Evolutionary conservation across 2,797 vertebrate species (phyloP), one percentile per base, ranked within the genome.

Genomic region (Mormyrops attenuatus): DNA sequence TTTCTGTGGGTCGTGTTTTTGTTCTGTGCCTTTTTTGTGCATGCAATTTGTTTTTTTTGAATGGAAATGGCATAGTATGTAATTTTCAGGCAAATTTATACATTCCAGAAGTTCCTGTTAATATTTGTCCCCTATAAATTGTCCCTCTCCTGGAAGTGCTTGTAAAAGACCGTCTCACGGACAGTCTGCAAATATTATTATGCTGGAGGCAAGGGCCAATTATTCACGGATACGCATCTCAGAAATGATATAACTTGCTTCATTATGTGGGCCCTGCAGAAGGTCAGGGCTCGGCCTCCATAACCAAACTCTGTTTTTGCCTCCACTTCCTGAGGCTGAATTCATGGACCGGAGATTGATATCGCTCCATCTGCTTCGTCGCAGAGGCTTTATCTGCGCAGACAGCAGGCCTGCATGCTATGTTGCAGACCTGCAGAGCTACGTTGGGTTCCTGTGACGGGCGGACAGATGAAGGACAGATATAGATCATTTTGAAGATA

Each of bases 141-240:
- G 34, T 41, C 20, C 41, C 90, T 88, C 89, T 89, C 63, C 88
- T 90, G 47, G 89, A 88, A 89, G 60, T 34, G 66, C 20, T 50
- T 86, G 82, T 26, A 88, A 84, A 85, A 85, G 86, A 50, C 88
- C 52, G 80, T 89, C 89, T 92, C 85, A 53, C 50, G n/a, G 26
- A 22, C 9, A 89, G 89, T 92, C 90, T 92, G 91, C 89, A 91
- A 89, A 92, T 88, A 91, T 82, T 88, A 92, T 94, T 90, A 91
- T 13, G 82, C 30, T 15, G 55, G 55, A 66, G 55, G 49, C 66
- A 88, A 87, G 66, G 63, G 77, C 85, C 90, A 88, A 90, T 84
- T 89, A 50, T 66, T 85, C 91, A 53, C 55, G 38, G 88, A 89
- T 88, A 84, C 90, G 52, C 90, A 91, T 91, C 86, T 89, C 20